Evolutionary conservation across 2,888 invertebrate species (phyloP), one percentile per base, ranked within the genome.

Genomic region (Tetanocera ferruginea): DNA sequence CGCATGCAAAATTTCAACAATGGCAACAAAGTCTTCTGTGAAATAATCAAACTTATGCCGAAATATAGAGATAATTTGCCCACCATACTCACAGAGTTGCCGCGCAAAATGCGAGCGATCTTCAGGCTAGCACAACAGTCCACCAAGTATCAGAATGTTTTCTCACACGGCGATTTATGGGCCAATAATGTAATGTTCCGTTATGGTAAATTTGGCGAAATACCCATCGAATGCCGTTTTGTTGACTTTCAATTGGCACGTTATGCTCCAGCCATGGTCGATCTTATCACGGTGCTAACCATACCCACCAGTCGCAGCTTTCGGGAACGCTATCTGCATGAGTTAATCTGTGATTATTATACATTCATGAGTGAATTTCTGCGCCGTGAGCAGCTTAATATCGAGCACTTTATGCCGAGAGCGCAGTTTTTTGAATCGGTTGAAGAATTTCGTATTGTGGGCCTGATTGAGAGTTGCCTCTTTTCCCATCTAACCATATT

Each of bases 161-260:
- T 91, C 1, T 84, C 84, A 14, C 91, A 91, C 79, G 91, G 89
- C 4, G 91, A 91, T 83, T 83, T 91, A 23, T 91, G 91, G 91
- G 86, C 89, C 0, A 91, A 90, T 76, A 91, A 91, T 80, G 78
- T 91, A 0, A 86, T 91, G 85, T 90, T 90, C 52, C 86, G 86
- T 25, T 89, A 89, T 57, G 85, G 86, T 2, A 86, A 84, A 80
- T 80, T 83, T 73, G 88, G 87, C 14, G 83, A 88, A 0, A 85
- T 85, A 49, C 92, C 93, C 1, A 89, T 92, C 2, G 91, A 92
- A 37, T 93, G 94, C 81, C 85, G 93, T 49, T 85, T 95, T 11
- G 92, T 95, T 2, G 95, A 95, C 87, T 95, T 93, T 84, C 95
- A 95, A 88, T 90, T 94, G 71, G 89, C 92, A 0, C 91, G 93